Evolutionary conservation across 2,888 invertebrate species (phyloP).

Genomic region (Hirtodrosophila confusa): DNA sequence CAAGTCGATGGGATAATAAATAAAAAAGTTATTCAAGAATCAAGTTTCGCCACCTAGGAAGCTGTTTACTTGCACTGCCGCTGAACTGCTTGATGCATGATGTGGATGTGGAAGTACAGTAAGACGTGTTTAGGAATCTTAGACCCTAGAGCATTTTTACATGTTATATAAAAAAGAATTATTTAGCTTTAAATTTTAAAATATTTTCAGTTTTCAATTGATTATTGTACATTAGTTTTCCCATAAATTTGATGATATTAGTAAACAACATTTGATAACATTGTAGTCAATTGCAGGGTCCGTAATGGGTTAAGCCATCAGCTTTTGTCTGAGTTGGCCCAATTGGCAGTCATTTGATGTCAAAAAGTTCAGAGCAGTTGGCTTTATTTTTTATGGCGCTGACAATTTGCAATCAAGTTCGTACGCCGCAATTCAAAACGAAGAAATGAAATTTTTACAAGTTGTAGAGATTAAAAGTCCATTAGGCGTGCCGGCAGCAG

Average conservation of each 20-base stretch:
- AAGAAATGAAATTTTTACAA: constrained; percentile 57
- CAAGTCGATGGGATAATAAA: no score
- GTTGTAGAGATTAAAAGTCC: constrained; percentile 79
- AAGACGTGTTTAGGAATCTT: no score
- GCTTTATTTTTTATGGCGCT: constrained; percentile 46
- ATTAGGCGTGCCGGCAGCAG: constrained; percentile 61
- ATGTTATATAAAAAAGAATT: no score
- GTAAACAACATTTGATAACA: background rate
- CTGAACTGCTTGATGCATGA: no score
- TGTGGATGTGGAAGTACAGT: no score
- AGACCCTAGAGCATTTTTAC: no score
- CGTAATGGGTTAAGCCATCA: constrained; percentile 43
- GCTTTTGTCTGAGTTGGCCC: constrained; percentile 15
- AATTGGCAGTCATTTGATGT: constrained; percentile 40
- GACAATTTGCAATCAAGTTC: constrained; percentile 65
- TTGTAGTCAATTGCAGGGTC: background rate
- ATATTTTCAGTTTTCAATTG: no score
- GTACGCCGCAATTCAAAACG: constrained; percentile 48
- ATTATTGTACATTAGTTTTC: background rate
- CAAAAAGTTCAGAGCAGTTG: constrained; percentile 44
- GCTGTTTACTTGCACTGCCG: no score
- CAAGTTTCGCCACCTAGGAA: no score
- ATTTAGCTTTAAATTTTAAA: no score
- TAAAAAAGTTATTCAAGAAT: no score
- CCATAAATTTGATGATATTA: background rate